Percentiles rank a stretch among this genome's conserved stretches.
phyloP scores from a whole-genome alignment of 1,140 invertebrate genomes.

The Drosophila serrata region DNA sequence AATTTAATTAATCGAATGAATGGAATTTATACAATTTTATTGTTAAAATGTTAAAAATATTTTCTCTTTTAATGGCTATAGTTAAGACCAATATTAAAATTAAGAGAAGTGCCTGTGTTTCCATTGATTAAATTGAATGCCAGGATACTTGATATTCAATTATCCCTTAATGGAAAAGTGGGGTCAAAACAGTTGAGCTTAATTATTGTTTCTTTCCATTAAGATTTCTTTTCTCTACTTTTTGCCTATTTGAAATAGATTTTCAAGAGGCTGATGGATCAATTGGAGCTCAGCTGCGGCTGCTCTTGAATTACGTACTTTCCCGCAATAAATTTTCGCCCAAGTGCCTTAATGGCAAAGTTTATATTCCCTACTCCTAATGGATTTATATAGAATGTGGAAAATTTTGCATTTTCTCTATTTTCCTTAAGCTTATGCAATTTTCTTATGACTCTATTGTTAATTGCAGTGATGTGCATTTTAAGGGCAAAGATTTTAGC shows the following conservation, averaged over 20 bases:
- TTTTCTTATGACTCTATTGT: constrained; percentile 27
- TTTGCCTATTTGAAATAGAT: not conserved
- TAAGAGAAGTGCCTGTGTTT: not conserved
- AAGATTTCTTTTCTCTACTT: not conserved
- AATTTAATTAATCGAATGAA: too few species aligned
- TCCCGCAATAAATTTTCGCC: not conserved
- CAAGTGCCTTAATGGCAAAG: not conserved
- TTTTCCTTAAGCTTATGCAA: constrained; percentile 30
- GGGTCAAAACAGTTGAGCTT: too few species aligned
- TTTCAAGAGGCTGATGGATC: not conserved
- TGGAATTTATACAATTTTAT: too few species aligned
- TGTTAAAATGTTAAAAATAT: not conserved
- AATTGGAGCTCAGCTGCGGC: not conserved
- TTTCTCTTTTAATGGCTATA: not conserved
- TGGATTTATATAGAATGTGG: not conserved
- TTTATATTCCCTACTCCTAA: not conserved
- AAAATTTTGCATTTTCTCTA: not conserved
- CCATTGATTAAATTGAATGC: not conserved
- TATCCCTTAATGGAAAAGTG: not conserved
- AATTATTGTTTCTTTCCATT: not conserved
- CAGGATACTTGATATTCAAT: not conserved
- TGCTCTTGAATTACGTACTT: not conserved
- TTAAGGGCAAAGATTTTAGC: constrained; percentile 58
- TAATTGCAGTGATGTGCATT: constrained; percentile 56
- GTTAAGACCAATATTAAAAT: too few species aligned